phyloP scores from a whole-genome alignment of 2,888 invertebrate genomes.

The Cenopis cana region DNA sequence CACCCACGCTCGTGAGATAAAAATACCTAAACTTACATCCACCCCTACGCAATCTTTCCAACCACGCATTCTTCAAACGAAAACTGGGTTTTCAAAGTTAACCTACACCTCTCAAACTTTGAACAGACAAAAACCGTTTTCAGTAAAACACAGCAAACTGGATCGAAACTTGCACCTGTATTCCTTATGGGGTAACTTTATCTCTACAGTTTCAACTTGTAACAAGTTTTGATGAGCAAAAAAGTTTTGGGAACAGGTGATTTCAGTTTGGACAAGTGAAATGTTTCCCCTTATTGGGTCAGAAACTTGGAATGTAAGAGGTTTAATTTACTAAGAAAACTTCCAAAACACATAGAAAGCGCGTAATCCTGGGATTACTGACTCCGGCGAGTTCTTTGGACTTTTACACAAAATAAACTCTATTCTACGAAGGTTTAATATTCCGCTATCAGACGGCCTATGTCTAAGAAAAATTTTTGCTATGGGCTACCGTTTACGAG shows the following conservation, averaged over 20 bases:
- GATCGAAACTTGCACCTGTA: conserved; percentile 36
- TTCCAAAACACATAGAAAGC: not conserved
- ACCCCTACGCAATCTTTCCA: not conserved
- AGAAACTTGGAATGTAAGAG: conserved; percentile 24
- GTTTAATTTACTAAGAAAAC: conserved; percentile 22
- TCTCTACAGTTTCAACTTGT: conserved; percentile 19
- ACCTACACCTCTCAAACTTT: conserved; percentile 19
- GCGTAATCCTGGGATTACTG: not conserved
- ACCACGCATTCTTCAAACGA: not conserved
- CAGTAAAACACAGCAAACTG: conserved; percentile 22
- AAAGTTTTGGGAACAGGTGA: conserved; percentile 41
- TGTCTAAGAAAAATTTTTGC: too few species aligned
- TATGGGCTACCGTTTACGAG: too few species aligned
- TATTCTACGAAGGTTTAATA: too few species aligned
- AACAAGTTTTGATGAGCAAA: conserved; percentile 40
- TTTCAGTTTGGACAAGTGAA: conserved; percentile 31
- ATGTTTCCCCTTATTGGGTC: conserved; percentile 32
- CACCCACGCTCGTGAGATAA: too few species aligned
- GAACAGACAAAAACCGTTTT: conserved; percentile 18
- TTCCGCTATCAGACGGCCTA: too few species aligned
- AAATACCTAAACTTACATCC: not conserved
- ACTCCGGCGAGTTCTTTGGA: not conserved
- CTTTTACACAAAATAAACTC: too few species aligned
- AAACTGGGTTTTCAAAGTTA: conserved; percentile 7
- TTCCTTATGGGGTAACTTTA: conserved; percentile 35